Base-by-base conservation (phyloP, 2,113 vertebrate species). In the Irena cyanogastra region DNA sequence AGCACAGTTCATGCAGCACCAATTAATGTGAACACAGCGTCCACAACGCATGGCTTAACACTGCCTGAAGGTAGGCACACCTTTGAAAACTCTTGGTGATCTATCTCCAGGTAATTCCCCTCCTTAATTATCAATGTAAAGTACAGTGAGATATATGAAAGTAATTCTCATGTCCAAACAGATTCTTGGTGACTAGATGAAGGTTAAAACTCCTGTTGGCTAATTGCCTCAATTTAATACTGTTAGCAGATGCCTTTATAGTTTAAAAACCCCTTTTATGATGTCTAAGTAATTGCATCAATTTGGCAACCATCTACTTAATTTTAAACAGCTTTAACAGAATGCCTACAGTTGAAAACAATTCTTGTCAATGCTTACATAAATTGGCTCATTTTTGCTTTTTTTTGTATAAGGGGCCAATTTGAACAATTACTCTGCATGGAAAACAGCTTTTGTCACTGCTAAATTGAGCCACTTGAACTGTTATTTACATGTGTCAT, bases 391-490 rank as follows among this genome's bases (percentile, higher is more conserved):
- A 77, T 94, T 96, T 95, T 79, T 77, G 68, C 0, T 54, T 64
- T 76, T 86, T 85, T 84, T 81, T 71, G 65, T 90, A 31, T 94
- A 95, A 87, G 53, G 52, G 71, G 47, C 83, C 66, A 92, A 92
- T 97, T 95, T 97, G 79, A 92, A 93, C 92, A 97, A 90, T 70
- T 96, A 87, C 89, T 68, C 42, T 84, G 42, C 85, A 71, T 42
- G 94, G 95, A 96, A 97, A 97, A 97, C 72, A 95, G 66, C 44
- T 95, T 98, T 97, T 97, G 83, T 97, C 91, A 84, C 31, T 85
- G 57, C 41, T 85, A 93, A 97, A 94, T 75, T 89, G 94, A 96
- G 75, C 87, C 94, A 83, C 85, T 96, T 78, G 61, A 95, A 96
- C 74, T 84, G 59, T 90, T 95, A 97, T 92, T 95, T 94, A 97